A percentile compares a stretch with the other conserved stretches of the same genome.
phyloP scores from a whole-genome alignment of 2,113 vertebrate genomes.

The Notarius lentiginosus region DNA sequence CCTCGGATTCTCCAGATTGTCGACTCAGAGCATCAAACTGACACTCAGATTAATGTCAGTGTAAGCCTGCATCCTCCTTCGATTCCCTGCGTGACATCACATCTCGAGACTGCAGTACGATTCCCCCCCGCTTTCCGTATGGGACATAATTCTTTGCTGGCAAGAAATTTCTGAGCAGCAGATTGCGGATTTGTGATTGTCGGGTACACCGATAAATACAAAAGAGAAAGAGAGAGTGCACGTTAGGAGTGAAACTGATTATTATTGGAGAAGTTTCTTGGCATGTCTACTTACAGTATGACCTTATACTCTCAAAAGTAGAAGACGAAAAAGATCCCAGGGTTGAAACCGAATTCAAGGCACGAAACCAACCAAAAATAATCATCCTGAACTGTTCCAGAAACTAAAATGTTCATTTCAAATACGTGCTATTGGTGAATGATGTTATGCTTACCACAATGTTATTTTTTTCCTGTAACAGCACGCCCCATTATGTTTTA shows the following conservation, averaged over 20 bases:
- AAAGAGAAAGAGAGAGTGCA: not conserved
- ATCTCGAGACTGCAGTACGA: constrained; percentile 32
- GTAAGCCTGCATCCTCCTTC: constrained; percentile 43
- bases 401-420: not conserved
- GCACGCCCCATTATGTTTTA: not conserved
- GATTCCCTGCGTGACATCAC: constrained; percentile 46
- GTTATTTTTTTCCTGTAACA: not conserved
- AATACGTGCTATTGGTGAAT: not conserved
- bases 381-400: not conserved
- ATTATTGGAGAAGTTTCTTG: not conserved
- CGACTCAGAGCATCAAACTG: constrained; percentile 46
- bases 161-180: constrained; percentile 29
- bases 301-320: not conserved
- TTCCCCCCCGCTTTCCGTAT: not conserved
- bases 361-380: not conserved
- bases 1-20: constrained; percentile 32
- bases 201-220: not conserved
- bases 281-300: not conserved
- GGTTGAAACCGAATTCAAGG: not conserved
- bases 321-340: not conserved
- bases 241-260: not conserved
- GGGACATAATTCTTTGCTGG: constrained; percentile 24
- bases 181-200: constrained; percentile 12
- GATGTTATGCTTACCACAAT: not conserved
- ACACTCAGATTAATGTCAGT: constrained; percentile 56